phyloP scores from a whole-genome alignment of 1,140 invertebrate genomes.

The Teleopsis dalmanni region DNA sequence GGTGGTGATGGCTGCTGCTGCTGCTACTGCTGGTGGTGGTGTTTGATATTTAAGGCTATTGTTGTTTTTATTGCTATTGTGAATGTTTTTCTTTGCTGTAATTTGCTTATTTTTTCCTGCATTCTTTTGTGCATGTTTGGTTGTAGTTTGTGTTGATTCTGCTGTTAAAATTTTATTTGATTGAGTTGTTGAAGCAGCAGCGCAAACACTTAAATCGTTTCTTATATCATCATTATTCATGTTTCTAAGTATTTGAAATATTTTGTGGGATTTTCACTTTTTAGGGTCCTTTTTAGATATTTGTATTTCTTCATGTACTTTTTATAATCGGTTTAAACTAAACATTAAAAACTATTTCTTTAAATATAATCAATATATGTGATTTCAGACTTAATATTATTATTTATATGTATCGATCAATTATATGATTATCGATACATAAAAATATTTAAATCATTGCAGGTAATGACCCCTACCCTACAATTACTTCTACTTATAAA shows the following conservation, averaged over 20 bases:
- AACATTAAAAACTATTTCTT: neutral
- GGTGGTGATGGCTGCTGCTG: constrained; percentile 9
- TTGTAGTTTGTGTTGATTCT: constrained; percentile 6
- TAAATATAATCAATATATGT: neutral
- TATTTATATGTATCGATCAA: neutral
- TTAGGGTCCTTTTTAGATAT: neutral
- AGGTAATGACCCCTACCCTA: too few relatives aligned
- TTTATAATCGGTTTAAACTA: neutral
- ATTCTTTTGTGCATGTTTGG: constrained; percentile 5
- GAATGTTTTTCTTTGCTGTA: constrained; percentile 8
- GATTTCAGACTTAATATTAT: neutral
- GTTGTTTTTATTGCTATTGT: constrained; percentile 8
- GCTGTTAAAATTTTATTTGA: constrained; percentile 9
- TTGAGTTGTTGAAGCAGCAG: constrained; percentile 18
- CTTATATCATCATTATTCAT: constrained; percentile 44
- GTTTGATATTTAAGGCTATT: constrained; percentile 8
- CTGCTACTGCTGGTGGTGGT: constrained; percentile 22
- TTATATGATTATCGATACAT: too few relatives aligned
- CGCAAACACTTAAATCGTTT: constrained; percentile 33
- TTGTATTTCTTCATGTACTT: neutral
- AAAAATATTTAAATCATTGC: too few relatives aligned
- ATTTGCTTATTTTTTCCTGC: constrained; percentile 6
- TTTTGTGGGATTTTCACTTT: neutral
- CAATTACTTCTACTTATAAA: too few relatives aligned
- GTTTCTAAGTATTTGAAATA: constrained; percentile 23